Base-by-base conservation (phyloP, 1,140 invertebrate genomes). In the Metaphire vulgaris region DNA sequence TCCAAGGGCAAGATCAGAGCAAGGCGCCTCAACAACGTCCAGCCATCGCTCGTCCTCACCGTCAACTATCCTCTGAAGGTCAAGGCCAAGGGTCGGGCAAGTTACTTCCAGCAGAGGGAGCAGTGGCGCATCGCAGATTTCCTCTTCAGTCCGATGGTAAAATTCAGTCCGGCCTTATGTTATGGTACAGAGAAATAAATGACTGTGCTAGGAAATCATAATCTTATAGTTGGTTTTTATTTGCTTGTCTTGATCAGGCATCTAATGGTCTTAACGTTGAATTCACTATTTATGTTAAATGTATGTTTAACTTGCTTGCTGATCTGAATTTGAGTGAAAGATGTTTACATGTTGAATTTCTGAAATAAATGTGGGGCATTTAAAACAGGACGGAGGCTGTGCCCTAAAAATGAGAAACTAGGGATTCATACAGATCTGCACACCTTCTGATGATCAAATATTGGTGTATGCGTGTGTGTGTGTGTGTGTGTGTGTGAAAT, bases 41-140 rank as follows among this genome's bases (percentile, higher is more conserved):
- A 98, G 85, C 93, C 94, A 0, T 92, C 92, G 0, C 90, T 92
- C 85, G 84, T 87, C 28, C 82, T 83, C 80, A 80, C 80, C 70
- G 79, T 98, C 69, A 90, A 92, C 1, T 98, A 98, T 86, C 96
- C 96, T 21, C 87, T 99, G 72, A 91, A 92, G 84, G 90, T 98
- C 87, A 93, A 93, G 82, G 89, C 93, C 1, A 79, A 92, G 34
- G 90, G 90, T n/a, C 91, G 90, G 77, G 92, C 92, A 78, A 91
- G 92, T 81, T 99, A 97, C 88, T 99, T 98, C 86, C 94, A 97
- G 88, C 87, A 92, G 21, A 87, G 96, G 73, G 96, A 98, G 84
- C 94, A 97, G 82, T 97, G 95, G 95, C 90, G 94, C 81, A 88
- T 94, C 6, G 97, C 94, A 14, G 96, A 98, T 86, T 94, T 98